Evolutionary conservation across 2,113 vertebrate species (phyloP), one percentile per base, ranked within the genome.

Genomic region (Nannospalax galili): DNA sequence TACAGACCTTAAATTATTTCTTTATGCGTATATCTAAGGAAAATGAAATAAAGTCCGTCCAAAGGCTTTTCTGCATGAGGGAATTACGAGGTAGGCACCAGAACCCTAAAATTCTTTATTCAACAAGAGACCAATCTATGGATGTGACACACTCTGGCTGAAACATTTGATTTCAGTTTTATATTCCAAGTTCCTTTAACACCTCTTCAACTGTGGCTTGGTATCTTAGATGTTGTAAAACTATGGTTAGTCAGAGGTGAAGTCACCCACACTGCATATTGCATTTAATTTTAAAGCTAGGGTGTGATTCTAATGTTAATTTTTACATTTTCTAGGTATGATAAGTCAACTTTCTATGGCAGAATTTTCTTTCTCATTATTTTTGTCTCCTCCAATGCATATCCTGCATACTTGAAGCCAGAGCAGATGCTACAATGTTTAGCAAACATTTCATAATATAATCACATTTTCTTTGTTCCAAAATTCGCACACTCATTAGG

Each of bases 91-190:
- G 87, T 77, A 67, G 48, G 28, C 35, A 81, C 48, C 40, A 65
- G 84, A 78, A 77, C 81, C 88, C 40, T 35, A 24, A 78, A 80
- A 92, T 74, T 88, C 67, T 91, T 91, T 35, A 60, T 95, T 92
- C 88, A 86, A 17, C 70, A 93, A 84, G 64, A 75, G 52, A 69
- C 37, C 30, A 77, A 28, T 85, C 67, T 79, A 16, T 28, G 56
- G 45, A 77, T 88, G 73, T 26, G 90, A 81, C 15, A 80, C 14
- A 40, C 92, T 72, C 58, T 40, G 37, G 42, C 28, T 56, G 37
- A 16, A 91, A 92, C 62, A 85, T 91, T 52, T 73, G 70, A 80
- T 94, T 96, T 94, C 79, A 67, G 9, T 77, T 87, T 16, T 94
- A 90, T 69, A n/a, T 62, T 84, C 77, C 12, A 75, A 22, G 88